phyloP scores from a whole-genome alignment of 1,140 invertebrate species.

The Diabrotica virgifera region DNA sequence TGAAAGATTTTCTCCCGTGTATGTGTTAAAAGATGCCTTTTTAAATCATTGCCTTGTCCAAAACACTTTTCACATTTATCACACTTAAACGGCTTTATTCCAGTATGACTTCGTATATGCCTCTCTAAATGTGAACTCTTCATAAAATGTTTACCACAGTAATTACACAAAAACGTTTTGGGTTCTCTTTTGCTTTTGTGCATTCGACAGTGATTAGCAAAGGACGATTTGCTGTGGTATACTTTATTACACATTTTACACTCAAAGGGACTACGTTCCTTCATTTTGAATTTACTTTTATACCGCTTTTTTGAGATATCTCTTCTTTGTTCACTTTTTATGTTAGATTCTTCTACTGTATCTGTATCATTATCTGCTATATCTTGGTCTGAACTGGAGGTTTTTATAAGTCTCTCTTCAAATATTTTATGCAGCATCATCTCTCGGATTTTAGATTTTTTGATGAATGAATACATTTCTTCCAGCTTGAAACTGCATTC shows the following conservation, averaged over 20 bases:
- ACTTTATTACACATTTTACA: slow-evolving; percentile 31
- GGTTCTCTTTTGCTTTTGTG: slow-evolving; percentile 17
- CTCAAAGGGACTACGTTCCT: slow-evolving; percentile 21
- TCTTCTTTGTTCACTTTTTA: not conserved
- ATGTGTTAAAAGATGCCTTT: slow-evolving; percentile 16
- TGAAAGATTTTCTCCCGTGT: slow-evolving; percentile 16
- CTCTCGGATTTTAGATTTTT: slow-evolving; percentile 11
- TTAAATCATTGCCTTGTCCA: slow-evolving; percentile 15
- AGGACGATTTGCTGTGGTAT: slow-evolving; percentile 25
- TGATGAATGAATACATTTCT: slow-evolving; percentile 1
- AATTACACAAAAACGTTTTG: slow-evolving; percentile 31
- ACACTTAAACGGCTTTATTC: slow-evolving; percentile 59
- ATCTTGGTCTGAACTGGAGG: not conserved
- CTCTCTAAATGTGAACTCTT: slow-evolving; percentile 20
- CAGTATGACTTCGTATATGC: slow-evolving; percentile 46
- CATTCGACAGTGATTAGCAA: slow-evolving; percentile 28
- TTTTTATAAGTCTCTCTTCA: not conserved
- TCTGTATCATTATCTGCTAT: slow-evolving; percentile 1
- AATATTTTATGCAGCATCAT: slow-evolving; percentile 1
- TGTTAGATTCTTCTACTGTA: not conserved
- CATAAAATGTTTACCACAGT: slow-evolving; percentile 31
- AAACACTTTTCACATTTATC: slow-evolving; percentile 21
- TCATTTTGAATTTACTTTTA: slow-evolving; percentile 20
- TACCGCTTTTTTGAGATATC: not conserved
- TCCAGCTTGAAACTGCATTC: slow-evolving; percentile 5